These are phyloP conservation scores for Arnoldichthys spilopterus DNA, from an alignment of 2,797 vertebrate species.

Conservation along the genomic window DNA sequence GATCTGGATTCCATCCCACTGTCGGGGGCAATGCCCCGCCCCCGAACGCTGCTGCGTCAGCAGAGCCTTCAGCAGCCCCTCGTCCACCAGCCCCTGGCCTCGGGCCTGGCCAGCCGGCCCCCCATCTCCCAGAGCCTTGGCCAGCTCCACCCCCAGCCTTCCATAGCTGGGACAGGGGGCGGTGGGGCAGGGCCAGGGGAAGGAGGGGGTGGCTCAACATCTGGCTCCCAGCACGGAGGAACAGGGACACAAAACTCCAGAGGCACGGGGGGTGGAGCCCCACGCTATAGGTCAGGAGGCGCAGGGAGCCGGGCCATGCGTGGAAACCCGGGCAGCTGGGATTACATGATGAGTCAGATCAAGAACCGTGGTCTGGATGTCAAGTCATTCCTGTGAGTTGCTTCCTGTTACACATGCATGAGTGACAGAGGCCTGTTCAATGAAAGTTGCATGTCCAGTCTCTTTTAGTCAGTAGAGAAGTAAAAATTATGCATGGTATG, in stretches of 20 bases:
- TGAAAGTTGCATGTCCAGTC: not conserved
- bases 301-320: constrained; percentile 80
- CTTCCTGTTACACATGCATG: constrained; percentile 30
- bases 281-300: constrained; percentile 83
- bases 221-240: constrained; percentile 67
- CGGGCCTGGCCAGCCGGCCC: constrained; percentile 82
- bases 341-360: constrained; percentile 98
- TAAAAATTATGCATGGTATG: not conserved
- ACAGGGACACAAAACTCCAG: constrained; percentile 79
- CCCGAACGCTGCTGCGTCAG: constrained; percentile 92
- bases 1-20: constrained; percentile 92
- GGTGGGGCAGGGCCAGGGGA: constrained; percentile 72
- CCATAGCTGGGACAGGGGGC: constrained; percentile 76
- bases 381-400: constrained; percentile 99
- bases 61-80: constrained; percentile 97
- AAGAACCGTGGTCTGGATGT: constrained; percentile 96
- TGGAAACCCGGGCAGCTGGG: constrained; percentile 94
- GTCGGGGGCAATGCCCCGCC: constrained; percentile 82
- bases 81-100: constrained; percentile 80
- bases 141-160: constrained; percentile 86
- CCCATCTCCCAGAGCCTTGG: constrained; percentile 97
- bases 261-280: constrained; percentile 80
- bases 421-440: constrained; percentile 4
- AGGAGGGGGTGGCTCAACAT: constrained; percentile 74
- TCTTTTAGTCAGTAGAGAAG: not conserved